phyloP scores from a whole-genome alignment of 2,113 vertebrate species.

The Columba janthina region DNA sequence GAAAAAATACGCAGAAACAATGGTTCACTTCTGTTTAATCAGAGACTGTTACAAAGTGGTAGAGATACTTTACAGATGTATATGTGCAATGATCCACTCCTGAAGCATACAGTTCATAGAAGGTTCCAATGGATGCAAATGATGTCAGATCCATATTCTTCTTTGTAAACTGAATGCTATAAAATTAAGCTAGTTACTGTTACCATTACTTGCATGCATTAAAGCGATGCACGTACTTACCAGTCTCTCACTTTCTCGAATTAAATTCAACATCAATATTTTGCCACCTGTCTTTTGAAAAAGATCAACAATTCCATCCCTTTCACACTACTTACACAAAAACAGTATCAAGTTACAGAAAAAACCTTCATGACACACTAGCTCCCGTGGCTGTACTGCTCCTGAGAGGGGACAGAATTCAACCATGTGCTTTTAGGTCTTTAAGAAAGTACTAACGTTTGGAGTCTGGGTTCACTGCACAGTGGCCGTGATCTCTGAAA shows the following conservation, averaged over 20 bases:
- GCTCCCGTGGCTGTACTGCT: neutral
- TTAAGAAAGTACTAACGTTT: neutral
- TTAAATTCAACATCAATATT: conserved; percentile 16
- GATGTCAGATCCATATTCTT: neutral
- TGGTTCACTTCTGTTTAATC: conserved; percentile 55
- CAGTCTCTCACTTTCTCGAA: conserved; percentile 7
- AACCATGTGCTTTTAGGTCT: neutral
- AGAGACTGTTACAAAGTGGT: neutral
- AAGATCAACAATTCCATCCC: neutral
- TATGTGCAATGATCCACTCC: neutral
- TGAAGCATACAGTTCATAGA: neutral
- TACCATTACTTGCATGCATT: conserved; percentile 52
- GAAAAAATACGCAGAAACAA: neutral
- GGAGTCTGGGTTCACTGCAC: neutral
- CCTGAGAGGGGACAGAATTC: neutral
- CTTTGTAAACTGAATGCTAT: conserved; percentile 26
- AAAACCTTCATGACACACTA: neutral
- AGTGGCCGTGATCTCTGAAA: neutral
- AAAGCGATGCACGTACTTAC: conserved; percentile 59
- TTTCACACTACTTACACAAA: neutral
- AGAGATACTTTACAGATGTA: neutral
- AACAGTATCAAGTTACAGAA: neutral
- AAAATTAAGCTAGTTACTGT: conserved; percentile 45
- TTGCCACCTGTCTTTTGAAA: conserved; percentile 42
- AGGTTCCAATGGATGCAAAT: neutral